Conservation (phyloP, 2,888 invertebrate species). For the Leptarthrus brevirostris region DNA sequence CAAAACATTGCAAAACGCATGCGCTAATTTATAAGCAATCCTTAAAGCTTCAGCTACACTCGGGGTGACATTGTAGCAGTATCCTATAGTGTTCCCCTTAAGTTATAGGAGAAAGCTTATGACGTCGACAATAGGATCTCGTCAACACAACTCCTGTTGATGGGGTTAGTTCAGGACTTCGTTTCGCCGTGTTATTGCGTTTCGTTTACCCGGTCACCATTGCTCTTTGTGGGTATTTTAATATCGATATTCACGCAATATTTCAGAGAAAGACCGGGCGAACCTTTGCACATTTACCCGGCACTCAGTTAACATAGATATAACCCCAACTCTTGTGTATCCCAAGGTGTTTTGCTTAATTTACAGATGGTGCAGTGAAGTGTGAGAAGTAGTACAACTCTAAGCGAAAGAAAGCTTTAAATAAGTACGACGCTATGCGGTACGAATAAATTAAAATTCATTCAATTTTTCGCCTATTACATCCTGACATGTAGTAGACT, state of each 20-base stretch:
- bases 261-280: background rate
- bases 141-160: constrained; percentile 26
- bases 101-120: constrained; percentile 15
- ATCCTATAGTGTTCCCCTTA: constrained; percentile 6
- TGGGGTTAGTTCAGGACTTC: constrained; percentile 13
- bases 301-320: background rate
- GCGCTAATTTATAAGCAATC: background rate
- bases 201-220: constrained; percentile 21
- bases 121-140: constrained; percentile 10
- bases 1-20: background rate
- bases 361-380: constrained; percentile 41
- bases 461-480: constrained; percentile 9
- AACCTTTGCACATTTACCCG: background rate
- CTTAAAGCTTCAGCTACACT: background rate
- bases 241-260: background rate
- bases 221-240: background rate
- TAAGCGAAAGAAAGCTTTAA: constrained; percentile 25
- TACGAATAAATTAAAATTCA: constrained; percentile 27
- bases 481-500: background rate
- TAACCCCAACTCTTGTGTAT: background rate
- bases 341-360: constrained; percentile 17
- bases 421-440: constrained; percentile 21
- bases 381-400: constrained; percentile 20
- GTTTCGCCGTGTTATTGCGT: constrained; percentile 8
- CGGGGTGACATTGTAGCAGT: constrained; percentile 7